Conservation (phyloP, 2,113 vertebrate genomes). For the Chlamydotis undulata region DNA sequence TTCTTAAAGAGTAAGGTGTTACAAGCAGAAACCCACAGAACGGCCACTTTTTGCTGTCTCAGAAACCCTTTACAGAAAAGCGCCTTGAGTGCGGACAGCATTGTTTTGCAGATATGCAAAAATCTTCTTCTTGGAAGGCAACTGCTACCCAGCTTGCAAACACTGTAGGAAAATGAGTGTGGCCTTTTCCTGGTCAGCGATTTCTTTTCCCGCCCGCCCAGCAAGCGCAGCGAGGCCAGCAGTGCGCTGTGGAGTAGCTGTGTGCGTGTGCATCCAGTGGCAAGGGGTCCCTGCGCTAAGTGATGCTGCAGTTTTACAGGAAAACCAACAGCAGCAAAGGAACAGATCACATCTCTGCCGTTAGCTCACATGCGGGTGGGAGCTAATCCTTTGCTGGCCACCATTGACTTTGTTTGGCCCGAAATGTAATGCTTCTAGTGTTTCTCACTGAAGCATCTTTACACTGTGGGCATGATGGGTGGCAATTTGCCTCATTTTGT, state of each 20-base stretch:
- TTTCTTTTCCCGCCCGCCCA: background rate
- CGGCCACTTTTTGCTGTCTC: background rate
- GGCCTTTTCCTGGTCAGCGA: background rate
- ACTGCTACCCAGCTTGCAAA: background rate
- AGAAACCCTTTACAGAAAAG: background rate
- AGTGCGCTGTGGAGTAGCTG: background rate
- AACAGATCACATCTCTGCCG: background rate
- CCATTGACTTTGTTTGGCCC: background rate
- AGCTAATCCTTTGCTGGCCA: background rate
- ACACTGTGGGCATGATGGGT: background rate
- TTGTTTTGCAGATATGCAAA: background rate
- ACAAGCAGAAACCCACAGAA: background rate
- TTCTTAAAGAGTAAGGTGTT: background rate
- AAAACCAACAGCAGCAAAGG: background rate
- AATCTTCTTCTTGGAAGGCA: background rate
- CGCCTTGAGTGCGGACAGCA: background rate
- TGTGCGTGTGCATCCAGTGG: background rate
- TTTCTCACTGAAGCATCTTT: background rate
- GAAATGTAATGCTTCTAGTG: background rate
- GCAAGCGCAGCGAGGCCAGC: background rate
- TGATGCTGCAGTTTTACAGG: background rate
- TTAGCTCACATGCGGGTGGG: background rate
- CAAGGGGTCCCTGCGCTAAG: background rate
- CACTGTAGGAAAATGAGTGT: rapidly evolving
- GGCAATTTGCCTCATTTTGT: background rate